Evolutionary conservation across 1,140 invertebrate species (phyloP).

Genomic region (Drosophila auraria): DNA sequence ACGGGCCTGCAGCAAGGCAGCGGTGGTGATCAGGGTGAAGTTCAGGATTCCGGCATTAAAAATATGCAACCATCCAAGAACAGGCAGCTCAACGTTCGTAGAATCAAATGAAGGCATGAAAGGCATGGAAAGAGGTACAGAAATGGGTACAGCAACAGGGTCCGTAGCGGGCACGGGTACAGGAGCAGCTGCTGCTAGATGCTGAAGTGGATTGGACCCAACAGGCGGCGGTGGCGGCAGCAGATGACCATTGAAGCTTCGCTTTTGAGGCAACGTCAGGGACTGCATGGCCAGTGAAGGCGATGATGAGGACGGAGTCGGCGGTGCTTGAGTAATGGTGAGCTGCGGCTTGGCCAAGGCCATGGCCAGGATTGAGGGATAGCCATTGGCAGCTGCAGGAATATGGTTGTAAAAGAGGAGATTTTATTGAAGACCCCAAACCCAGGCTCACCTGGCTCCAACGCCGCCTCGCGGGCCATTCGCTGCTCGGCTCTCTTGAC

Average conservation of each 20-base stretch:
- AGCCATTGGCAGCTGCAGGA: neutral
- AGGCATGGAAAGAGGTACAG: constrained; percentile 10
- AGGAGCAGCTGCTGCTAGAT: neutral
- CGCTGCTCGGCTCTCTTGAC: constrained; percentile 71
- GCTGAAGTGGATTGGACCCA: neutral
- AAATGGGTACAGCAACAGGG: neutral
- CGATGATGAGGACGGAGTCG: neutral
- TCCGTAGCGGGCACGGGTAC: neutral
- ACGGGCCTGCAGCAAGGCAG: constrained; percentile 52
- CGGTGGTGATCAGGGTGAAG: constrained; percentile 66
- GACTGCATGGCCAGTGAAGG: constrained; percentile 3
- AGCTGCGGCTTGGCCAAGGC: constrained; percentile 26
- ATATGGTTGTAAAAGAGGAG: neutral
- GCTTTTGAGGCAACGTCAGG: constrained; percentile 42
- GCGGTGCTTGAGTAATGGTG: neutral
- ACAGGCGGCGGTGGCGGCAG: neutral
- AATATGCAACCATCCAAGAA: constrained; percentile 59
- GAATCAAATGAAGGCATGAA: constrained; percentile 37
- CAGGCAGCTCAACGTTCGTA: constrained; percentile 32
- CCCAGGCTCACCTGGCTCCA: constrained; percentile 24
- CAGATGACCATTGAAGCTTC: constrained; percentile 32
- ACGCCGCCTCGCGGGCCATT: constrained; percentile 39
- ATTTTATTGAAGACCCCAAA: neutral
- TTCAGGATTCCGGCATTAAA: constrained; percentile 72
- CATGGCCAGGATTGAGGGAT: constrained; percentile 24